phyloP scores from a whole-genome alignment of 2,888 invertebrate genomes.

The Odontothrips loti region DNA sequence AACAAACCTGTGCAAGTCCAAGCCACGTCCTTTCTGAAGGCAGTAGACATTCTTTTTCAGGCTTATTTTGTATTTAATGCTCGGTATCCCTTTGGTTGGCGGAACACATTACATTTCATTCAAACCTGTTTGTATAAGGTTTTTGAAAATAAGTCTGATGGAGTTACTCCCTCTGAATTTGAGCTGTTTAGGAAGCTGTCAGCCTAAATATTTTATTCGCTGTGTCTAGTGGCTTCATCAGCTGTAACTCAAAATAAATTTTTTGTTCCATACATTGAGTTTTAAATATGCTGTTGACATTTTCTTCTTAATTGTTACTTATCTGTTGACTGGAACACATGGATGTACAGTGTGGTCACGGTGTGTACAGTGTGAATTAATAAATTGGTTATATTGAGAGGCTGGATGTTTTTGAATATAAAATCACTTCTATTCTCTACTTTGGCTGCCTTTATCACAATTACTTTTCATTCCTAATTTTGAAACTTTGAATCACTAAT shows the following conservation, averaged over 20 bases:
- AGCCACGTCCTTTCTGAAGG: not conserved
- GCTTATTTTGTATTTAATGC: not conserved
- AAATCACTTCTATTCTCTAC: too few species aligned
- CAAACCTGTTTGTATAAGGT: not conserved
- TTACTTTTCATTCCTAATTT: too few species aligned
- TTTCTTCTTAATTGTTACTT: too few species aligned
- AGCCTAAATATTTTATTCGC: not conserved
- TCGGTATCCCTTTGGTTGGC: not conserved
- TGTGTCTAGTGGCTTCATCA: not conserved
- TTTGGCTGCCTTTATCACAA: too few species aligned
- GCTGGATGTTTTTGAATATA: too few species aligned
- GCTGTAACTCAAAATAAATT: not conserved
- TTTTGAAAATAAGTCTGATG: not conserved
- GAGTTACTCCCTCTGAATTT: not conserved
- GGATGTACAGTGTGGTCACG: too few species aligned
- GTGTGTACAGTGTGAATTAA: too few species aligned
- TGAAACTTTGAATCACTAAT: too few species aligned
- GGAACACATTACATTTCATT: not conserved
- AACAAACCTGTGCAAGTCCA: not conserved
- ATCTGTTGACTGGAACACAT: too few species aligned
- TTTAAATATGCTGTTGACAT: not conserved
- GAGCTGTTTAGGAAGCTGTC: not conserved
- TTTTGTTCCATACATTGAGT: not conserved
- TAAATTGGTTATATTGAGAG: too few species aligned
- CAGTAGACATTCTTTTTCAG: not conserved